Percentiles rank a stretch among this genome's conserved stretches.
These are phyloP conservation scores for Lepus americanus DNA, from an alignment of 2,113 vertebrate genomes.

Conservation along the genomic window DNA sequence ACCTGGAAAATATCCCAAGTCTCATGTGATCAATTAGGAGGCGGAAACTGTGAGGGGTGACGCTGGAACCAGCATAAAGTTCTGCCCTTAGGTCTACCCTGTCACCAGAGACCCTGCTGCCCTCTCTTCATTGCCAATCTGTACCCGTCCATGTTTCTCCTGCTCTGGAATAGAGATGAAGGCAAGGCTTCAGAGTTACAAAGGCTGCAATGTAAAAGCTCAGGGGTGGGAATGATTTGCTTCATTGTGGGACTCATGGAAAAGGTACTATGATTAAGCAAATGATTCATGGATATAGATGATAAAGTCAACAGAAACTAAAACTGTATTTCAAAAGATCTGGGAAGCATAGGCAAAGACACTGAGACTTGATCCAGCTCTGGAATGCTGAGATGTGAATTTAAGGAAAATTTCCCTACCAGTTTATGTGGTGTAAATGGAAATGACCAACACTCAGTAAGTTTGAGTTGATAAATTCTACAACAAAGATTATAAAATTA, in stretches of 20 bases:
- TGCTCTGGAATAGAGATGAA: neutral
- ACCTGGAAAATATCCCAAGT: neutral
- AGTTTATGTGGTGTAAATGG: neutral
- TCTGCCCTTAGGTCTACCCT: neutral
- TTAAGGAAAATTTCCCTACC: neutral
- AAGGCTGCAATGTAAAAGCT: neutral
- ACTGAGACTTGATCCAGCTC: neutral
- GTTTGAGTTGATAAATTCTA: neutral
- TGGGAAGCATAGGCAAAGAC: neutral
- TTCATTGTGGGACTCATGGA: neutral
- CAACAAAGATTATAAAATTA: neutral
- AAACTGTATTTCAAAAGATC: neutral
- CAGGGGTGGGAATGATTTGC: neutral
- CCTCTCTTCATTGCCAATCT: neutral
- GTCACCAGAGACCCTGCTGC: neutral
- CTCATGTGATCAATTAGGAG: neutral
- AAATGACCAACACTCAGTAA: neutral
- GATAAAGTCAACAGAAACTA: neutral
- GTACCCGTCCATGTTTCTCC: rapidly evolving
- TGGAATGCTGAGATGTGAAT: neutral
- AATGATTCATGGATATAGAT: neutral
- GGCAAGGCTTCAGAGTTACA: neutral
- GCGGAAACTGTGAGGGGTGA: neutral
- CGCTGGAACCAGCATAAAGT: neutral
- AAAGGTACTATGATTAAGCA: neutral